phyloP scores from a whole-genome alignment of 2,113 vertebrate genomes.

The western clawed frog (Xenopus tropicalis) region UCB_Xtro_10.0 CM004443.2:91963001-91963500 shows the following conservation, averaged over 20 bases:
- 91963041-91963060: no score
- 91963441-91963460: slow-evolving; percentile 61
- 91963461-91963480: slow-evolving; percentile 68
- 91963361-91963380: slow-evolving; percentile 79
- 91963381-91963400: slow-evolving; percentile 91
- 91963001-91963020: no score
- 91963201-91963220: slow-evolving; percentile 86
- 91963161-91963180: no score
- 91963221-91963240: slow-evolving; percentile 62
- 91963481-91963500: slow-evolving; percentile 65
- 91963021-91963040: no score
- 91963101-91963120: no score
- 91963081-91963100: no score
- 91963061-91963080: no score
- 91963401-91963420: slow-evolving; percentile 59
- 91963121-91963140: no score
- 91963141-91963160: no score
- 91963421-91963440: slow-evolving; percentile 47
- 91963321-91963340: slow-evolving; percentile 84
- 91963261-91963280: slow-evolving; percentile 84
- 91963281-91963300: slow-evolving; percentile 89
- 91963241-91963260: slow-evolving; percentile 87
- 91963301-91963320: slow-evolving; percentile 82
- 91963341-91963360: slow-evolving; percentile 78
- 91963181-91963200: slow-evolving; percentile 73